phyloP scores from a whole-genome alignment of 2,797 vertebrate species.

The Clarias platycephalus region DNA sequence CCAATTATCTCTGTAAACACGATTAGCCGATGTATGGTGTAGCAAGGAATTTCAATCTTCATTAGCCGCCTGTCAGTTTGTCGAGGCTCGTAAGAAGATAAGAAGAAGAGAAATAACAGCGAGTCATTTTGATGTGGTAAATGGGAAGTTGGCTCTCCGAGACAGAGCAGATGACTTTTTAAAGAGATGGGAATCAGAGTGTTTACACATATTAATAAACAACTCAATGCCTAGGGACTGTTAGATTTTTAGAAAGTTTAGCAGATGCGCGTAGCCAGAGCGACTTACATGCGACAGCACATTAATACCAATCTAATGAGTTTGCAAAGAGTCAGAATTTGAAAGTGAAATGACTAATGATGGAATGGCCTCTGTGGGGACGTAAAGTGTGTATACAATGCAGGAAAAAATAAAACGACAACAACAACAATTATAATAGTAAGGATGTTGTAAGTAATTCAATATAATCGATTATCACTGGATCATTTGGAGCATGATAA shows the following conservation, averaged over 20 bases:
- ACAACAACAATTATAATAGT: background rate
- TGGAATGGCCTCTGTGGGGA: background rate
- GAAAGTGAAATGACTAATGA: background rate
- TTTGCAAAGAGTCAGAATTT: background rate
- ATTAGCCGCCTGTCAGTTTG: conserved; percentile 68
- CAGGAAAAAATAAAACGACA: no score
- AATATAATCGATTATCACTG: background rate
- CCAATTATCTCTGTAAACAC: conserved; percentile 64
- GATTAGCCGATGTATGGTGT: conserved; percentile 65
- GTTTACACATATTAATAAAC: conserved; percentile 5
- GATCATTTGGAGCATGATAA: background rate
- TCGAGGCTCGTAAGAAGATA: conserved; percentile 52
- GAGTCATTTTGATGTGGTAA: conserved; percentile 32
- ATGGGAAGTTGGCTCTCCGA: conserved; percentile 1
- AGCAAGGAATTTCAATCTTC: conserved; percentile 65
- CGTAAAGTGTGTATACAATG: background rate
- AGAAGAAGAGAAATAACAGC: conserved; percentile 49
- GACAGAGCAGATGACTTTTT: background rate
- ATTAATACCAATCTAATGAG: background rate
- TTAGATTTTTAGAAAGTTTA: background rate
- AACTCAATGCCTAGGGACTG: background rate
- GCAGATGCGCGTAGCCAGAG: background rate
- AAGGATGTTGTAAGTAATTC: background rate
- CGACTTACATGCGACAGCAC: background rate
- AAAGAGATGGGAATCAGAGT: background rate